Base-by-base conservation (phyloP, 2,888 invertebrate species). In the Microplitis deprimator region DNA sequence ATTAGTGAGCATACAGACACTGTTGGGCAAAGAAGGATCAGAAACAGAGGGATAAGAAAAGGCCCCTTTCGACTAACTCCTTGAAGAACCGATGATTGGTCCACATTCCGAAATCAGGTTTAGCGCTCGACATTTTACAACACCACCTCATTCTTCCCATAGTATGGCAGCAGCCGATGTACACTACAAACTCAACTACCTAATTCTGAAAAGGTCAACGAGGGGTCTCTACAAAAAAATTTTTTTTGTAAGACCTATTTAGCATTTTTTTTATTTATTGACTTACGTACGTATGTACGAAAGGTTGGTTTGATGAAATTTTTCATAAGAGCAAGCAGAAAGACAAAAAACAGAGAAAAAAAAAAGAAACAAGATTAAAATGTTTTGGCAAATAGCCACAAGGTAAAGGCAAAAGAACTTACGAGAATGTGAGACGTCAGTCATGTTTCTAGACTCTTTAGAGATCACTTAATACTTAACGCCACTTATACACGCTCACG, bases 71-170 rank as follows among this genome's bases (percentile, higher is more conserved):
- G 29, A 29, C 29, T 29, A 29, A 74, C 73, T 64, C 73, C 77
- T 76, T 67, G 68, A 79, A 74, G 73, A 72, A 77, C 61, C 77
- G 81, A 81, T 79, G 80, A 80, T 80, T 81, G 80, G 77, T 78
- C 84, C 79, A 82, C 85, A 85, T 85, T 85, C 83, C 79, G 77
- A 83, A 83, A 85, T 84, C 84, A 83, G 84, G 85, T 86, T 85
- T 83, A 83, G 81, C 81, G 83, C 82, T 81, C 82, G 84, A 85
- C 81, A 85, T 85, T 85, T 85, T 82, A 79, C 75, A 73, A 77
- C 77, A 64, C 79, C 81, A 80, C 80, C 81, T 82, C 82, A 83
- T 83, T 83, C 80, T 68, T 73, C 50, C 73, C 73, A 29, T 29
- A 50, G 79, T 65, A 77, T 73, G 76, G 78, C 77, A 72, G 78